Percentiles rank a stretch among this genome's conserved stretches.
Conservation (phyloP, 2,113 vertebrate species). For the Motacilla tschutschensis region DNA sequence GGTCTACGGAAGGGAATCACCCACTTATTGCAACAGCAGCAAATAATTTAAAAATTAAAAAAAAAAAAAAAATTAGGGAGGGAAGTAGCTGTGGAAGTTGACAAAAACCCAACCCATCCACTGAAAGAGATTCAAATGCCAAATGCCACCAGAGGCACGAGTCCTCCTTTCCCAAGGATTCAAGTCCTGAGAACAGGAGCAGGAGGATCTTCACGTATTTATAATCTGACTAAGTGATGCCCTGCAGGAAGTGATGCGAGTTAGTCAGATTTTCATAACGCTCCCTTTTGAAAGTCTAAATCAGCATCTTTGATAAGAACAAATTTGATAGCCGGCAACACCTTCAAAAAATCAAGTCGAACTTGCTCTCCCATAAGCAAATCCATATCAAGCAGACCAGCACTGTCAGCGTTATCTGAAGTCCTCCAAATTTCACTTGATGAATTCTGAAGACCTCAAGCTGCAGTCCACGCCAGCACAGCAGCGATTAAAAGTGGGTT, state of each 20-base stretch:
- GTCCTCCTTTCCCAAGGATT: constrained; percentile 21
- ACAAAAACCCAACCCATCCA: background rate
- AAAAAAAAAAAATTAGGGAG: too few relatives aligned
- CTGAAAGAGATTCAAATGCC: background rate
- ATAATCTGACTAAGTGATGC: constrained; percentile 29
- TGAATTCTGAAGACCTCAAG: background rate
- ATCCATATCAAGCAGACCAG: background rate
- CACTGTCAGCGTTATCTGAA: background rate
- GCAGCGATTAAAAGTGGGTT: accelerated
- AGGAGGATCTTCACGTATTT: background rate
- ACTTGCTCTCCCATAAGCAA: background rate
- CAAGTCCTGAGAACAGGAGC: constrained; percentile 20
- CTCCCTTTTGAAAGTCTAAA: constrained; percentile 35
- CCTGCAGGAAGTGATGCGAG: background rate
- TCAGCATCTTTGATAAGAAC: constrained; percentile 37
- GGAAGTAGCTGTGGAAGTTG: background rate
- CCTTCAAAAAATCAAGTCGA: background rate
- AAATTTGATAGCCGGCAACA: background rate
- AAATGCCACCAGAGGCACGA: background rate
- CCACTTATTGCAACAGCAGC: background rate
- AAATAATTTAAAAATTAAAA: background rate
- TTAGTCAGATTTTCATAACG: background rate
- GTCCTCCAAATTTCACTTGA: background rate
- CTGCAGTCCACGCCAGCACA: background rate
- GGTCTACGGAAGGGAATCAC: background rate